Conservation (phyloP, 2,113 vertebrate species). For the Bombycilla garrulus region DNA sequence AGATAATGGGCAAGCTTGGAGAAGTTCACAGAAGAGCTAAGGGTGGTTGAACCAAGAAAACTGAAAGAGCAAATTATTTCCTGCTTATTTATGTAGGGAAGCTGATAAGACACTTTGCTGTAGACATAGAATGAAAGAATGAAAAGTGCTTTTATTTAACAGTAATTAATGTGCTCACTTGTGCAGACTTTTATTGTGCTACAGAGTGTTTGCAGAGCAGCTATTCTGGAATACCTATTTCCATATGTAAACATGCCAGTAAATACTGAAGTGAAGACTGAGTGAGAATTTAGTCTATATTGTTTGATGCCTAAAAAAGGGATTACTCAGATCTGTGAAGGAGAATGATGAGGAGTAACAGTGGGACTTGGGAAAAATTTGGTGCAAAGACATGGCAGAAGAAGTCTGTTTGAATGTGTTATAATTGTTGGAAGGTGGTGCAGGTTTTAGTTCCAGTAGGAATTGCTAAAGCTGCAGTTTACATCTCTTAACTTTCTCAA, state of each 20-base stretch:
- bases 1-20: not conserved
- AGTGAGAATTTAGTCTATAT: not conserved
- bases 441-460: not conserved
- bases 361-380: not conserved
- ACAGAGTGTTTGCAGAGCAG: not conserved
- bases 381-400: not conserved
- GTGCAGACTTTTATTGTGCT: not conserved
- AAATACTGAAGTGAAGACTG: not conserved
- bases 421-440: not conserved
- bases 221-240: not conserved
- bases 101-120: not conserved
- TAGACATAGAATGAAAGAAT: not conserved
- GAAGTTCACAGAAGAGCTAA: not conserved
- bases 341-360: not conserved
- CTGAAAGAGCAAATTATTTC: not conserved
- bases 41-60: not conserved
- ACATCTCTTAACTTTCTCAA: not conserved
- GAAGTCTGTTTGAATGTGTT: not conserved
- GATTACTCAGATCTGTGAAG: not conserved
- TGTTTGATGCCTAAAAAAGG: not conserved
- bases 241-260: not conserved
- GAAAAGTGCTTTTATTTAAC: not conserved
- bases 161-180: not conserved
- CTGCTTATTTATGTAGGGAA: not conserved
- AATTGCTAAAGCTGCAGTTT: not conserved